Percentiles rank a stretch among this genome's conserved stretches.
Conservation (phyloP, 2,888 invertebrate species). For the Ethmia dodecea region DNA sequence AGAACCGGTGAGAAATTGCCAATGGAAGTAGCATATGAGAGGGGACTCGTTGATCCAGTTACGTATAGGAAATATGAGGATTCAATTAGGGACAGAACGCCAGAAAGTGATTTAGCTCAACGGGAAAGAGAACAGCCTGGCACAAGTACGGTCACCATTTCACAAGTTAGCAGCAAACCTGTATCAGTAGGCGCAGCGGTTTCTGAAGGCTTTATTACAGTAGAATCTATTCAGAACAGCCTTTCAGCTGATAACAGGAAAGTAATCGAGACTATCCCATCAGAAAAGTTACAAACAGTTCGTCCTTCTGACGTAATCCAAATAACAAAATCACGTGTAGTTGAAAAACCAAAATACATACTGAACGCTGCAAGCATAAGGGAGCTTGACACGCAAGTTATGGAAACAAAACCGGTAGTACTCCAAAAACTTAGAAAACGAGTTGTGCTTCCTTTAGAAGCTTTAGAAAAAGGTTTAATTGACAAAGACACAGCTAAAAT, state of each 20-base stretch:
- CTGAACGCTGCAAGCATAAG: constrained; percentile 80
- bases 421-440: constrained; percentile 88
- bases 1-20: constrained; percentile 88
- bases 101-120: constrained; percentile 30
- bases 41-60: constrained; percentile 82
- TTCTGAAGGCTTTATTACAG: constrained; percentile 73
- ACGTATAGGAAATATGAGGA: constrained; percentile 74
- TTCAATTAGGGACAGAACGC: constrained; percentile 53
- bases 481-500: constrained; percentile 86
- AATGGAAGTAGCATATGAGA: constrained; percentile 87
- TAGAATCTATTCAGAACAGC: constrained; percentile 69
- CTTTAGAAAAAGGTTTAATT: constrained; percentile 86
- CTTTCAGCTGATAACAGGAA: constrained; percentile 52
- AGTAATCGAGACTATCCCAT: constrained; percentile 26
- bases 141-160: constrained; percentile 31
- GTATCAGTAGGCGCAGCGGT: constrained; percentile 79
- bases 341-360: constrained; percentile 82
- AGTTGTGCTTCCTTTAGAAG: constrained; percentile 85
- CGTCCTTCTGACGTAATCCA: constrained; percentile 74
- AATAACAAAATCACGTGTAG: constrained; percentile 73
- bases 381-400: constrained; percentile 73
- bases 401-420: constrained; percentile 82
- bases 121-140: constrained; percentile 25
- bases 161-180: constrained; percentile 65
- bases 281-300: constrained; percentile 29